Percentiles rank a stretch among this genome's conserved stretches.
Conservation (phyloP, 2,888 invertebrate genomes). For the Dicyrtomina minuta region DNA sequence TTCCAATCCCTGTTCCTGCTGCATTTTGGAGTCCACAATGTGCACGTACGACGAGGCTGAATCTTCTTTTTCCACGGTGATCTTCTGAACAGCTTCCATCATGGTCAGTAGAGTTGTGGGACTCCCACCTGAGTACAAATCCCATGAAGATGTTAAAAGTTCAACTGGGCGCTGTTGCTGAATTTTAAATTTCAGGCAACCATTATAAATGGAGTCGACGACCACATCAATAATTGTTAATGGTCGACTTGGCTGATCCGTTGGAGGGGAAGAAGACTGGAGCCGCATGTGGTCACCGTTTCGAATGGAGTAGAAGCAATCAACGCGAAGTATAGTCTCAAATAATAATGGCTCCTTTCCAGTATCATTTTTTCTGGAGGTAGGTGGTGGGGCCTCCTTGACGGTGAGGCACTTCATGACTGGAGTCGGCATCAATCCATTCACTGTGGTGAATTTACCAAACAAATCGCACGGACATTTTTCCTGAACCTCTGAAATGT, state of each 20-base stretch:
- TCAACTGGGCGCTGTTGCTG: constrained; percentile 22
- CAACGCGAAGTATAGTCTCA: constrained; percentile 15
- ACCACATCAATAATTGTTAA: constrained; percentile 22
- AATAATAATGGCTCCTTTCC: background rate
- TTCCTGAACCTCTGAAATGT: constrained; percentile 22
- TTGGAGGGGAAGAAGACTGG: background rate
- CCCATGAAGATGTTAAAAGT: constrained; percentile 23
- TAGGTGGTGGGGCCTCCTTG: too few species aligned
- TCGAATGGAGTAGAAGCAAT: constrained; percentile 6
- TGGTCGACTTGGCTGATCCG: background rate
- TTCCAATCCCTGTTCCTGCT: background rate
- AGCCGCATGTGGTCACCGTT: constrained; percentile 34
- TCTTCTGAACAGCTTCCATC: constrained; percentile 12
- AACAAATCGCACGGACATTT: constrained; percentile 27
- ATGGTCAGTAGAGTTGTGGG: constrained; percentile 20
- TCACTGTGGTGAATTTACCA: constrained; percentile 17
- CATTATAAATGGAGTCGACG: background rate
- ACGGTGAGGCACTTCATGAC: background rate
- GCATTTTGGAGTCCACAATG: background rate
- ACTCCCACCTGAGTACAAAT: constrained; percentile 27
- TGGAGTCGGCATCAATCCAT: constrained; percentile 1
- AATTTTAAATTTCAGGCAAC: constrained; percentile 9
- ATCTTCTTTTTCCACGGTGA: background rate
- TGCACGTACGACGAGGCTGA: background rate
- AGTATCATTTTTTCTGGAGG: too few species aligned